A percentile compares a stretch with the other conserved stretches of the same genome.
Conservation (phyloP, 92 coral and sea anemone species). For the Siderastrea siderea region DNA sequence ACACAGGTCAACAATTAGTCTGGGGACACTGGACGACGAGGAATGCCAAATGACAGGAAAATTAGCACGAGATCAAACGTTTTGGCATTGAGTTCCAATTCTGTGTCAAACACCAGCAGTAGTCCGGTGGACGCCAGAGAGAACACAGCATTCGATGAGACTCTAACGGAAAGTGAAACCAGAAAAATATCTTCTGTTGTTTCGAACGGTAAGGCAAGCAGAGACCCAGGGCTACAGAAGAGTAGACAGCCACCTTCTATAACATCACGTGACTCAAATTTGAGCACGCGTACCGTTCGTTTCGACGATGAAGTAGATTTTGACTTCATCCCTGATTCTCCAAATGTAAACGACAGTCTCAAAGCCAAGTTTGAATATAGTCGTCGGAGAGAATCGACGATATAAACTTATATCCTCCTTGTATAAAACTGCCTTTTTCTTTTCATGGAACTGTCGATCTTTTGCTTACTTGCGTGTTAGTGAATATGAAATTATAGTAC, state of each 20-base stretch:
- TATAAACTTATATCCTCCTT: constrained; percentile 1
- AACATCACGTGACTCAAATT: constrained; percentile 59
- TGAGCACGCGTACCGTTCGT: constrained; percentile 74
- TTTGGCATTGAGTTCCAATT: constrained; percentile 30
- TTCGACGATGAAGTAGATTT: constrained; percentile 73
- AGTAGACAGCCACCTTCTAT: constrained; percentile 18
- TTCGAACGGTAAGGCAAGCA: neutral
- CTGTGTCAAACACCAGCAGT: constrained; percentile 35
- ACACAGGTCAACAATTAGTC: constrained; percentile 58
- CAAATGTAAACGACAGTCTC: constrained; percentile 39
- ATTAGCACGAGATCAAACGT: constrained; percentile 53
- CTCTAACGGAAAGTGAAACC: constrained; percentile 7
- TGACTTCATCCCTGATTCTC: constrained; percentile 24
- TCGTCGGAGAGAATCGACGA: constrained; percentile 57
- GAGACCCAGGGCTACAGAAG: constrained; percentile 1
- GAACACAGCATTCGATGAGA: neutral
- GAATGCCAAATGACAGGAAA: neutral
- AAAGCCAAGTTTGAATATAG: constrained; percentile 45
- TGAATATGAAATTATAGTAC: no score
- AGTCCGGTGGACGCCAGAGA: constrained; percentile 5
- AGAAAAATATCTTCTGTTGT: constrained; percentile 13
- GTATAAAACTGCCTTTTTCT: neutral
- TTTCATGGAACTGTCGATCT: no score
- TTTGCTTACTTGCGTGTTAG: no score
- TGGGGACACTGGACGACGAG: constrained; percentile 66